Evolutionary conservation across 2,113 vertebrate genomes (phyloP), one percentile per base, ranked within the genome.

Genomic region (Lethenteron camtschaticum): DNA sequence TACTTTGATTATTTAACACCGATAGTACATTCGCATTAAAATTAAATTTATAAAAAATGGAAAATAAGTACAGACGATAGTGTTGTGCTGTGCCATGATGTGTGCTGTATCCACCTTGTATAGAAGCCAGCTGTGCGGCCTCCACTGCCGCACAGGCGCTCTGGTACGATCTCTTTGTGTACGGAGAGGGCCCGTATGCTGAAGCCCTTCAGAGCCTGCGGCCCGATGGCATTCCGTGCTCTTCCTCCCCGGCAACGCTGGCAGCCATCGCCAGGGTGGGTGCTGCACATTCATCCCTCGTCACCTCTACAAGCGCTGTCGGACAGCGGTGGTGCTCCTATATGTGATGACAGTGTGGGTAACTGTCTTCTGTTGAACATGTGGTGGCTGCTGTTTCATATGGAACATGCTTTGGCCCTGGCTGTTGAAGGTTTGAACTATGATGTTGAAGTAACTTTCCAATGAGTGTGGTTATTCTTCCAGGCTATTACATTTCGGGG

Each of bases 201-300:
- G 83, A 89, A 78, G 86, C 88, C 78, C 89, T 86, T 73, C 83
- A 82, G 66, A 78, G 82, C 8, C 84, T 95, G 57, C 81, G 87
- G 12, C 77, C 95, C 73, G 85, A 79, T 2, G 94, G 92, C 4
- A 87, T 89, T 75, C 94, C 16, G 85, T 99, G 72, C 85, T 99
- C n/a, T 99, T 96, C 78, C 81, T 99, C 78, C 94, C 92, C 1
- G 92, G 94, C 56, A 96, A 99, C 58, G 92, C 92, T 71, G 94
- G 94, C 71, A 99, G 94, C 77, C 89, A 89, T 72, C 96, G 89
- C 69, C 94, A 99, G 85, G 94, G 94, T 94, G 76, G 78, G 78
- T 56, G 4, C 70, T 41, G 41, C 41, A 41, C 4, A 41, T 41
- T 41, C 41, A 41, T 41, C 41, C 41, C 41, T 41, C 41, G 41